These are phyloP conservation scores for Lordiphosa mommai DNA, from an alignment of 1,140 invertebrate species.

Conservation along the genomic window DNA sequence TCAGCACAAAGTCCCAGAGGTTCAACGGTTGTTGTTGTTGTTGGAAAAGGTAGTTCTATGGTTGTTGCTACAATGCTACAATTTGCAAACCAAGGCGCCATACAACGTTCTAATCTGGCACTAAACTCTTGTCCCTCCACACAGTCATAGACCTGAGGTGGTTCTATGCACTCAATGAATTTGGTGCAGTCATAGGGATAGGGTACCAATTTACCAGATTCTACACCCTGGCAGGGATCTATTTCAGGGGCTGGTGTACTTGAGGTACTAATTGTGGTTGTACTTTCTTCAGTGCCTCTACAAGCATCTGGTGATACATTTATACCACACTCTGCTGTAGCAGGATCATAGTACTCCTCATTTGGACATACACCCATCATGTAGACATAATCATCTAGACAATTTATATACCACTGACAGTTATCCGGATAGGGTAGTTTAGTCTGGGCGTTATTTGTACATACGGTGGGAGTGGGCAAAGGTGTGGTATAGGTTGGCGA, in stretches of 20 bases:
- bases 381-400: constrained; percentile 36
- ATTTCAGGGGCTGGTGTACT: neutral
- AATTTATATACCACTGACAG: constrained; percentile 47
- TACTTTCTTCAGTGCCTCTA: neutral
- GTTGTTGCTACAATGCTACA: constrained; percentile 20
- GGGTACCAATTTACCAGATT: constrained; percentile 38
- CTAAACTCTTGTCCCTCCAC: constrained; percentile 50
- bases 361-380: constrained; percentile 45
- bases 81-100: constrained; percentile 48
- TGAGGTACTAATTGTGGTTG: neutral
- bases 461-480: constrained; percentile 12
- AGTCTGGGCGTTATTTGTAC: constrained; percentile 7
- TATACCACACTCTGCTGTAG: constrained; percentile 30
- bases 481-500: constrained; percentile 22
- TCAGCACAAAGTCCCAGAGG: constrained; percentile 17
- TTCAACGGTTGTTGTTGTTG: constrained; percentile 2
- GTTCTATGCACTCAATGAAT: constrained; percentile 35
- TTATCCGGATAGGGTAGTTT: constrained; percentile 38
- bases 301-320: constrained; percentile 41
- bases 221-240: constrained; percentile 33
- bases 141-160: constrained; percentile 38
- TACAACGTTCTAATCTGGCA: constrained; percentile 42
- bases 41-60: neutral
- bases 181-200: constrained; percentile 61
- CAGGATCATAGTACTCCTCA: constrained; percentile 48